Conservation (phyloP, 2,888 invertebrate genomes). For the Callosobruchus maculatus region DNA sequence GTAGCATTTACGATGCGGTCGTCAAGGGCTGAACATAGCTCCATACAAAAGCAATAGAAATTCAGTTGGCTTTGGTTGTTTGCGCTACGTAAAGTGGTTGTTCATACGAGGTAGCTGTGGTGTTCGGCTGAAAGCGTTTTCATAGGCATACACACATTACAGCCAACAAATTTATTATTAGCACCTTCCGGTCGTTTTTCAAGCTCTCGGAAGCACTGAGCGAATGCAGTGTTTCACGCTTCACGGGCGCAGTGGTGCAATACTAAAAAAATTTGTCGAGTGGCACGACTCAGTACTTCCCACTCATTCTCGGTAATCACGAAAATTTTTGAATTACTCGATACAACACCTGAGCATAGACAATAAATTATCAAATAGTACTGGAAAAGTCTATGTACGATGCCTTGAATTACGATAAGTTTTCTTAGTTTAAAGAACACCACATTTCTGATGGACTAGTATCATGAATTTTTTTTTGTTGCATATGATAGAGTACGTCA, state of each 20-base stretch:
- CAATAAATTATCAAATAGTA: too few relatives aligned
- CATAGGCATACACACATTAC: not conserved
- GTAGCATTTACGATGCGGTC: not conserved
- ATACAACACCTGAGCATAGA: too few relatives aligned
- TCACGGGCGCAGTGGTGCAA: not conserved
- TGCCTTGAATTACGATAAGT: too few relatives aligned
- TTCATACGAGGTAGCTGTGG: not conserved
- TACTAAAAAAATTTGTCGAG: too few relatives aligned
- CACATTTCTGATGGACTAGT: too few relatives aligned
- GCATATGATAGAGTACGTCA: too few relatives aligned
- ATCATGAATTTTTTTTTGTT: too few relatives aligned
- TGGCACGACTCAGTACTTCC: too few relatives aligned
- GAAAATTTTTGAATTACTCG: too few relatives aligned
- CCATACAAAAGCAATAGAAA: not conserved
- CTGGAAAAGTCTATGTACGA: too few relatives aligned
- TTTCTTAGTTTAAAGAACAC: too few relatives aligned
- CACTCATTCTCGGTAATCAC: too few relatives aligned
- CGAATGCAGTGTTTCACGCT: not conserved
- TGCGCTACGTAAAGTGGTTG: not conserved
- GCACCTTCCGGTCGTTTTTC: not conserved
- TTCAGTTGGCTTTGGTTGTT: not conserved
- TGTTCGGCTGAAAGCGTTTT: not conserved
- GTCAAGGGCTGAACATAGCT: not conserved
- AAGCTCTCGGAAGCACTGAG: not conserved
- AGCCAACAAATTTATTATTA: not conserved